phyloP scores from a whole-genome alignment of 1,140 invertebrate species.

The Pseudomyrmex concolor region DNA sequence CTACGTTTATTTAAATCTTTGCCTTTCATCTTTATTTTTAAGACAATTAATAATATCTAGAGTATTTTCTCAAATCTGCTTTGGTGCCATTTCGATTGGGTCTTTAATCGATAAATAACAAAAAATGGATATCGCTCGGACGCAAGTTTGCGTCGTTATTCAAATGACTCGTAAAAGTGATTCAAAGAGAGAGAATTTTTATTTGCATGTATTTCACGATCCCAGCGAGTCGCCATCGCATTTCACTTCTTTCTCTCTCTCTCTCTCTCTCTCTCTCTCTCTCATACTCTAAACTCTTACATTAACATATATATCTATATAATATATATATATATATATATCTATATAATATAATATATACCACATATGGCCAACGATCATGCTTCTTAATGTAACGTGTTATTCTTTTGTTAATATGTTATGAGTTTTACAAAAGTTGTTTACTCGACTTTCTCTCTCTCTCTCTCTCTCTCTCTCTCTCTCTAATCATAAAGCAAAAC shows the following conservation, averaged over 20 bases:
- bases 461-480: too few species aligned
- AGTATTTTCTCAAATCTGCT: slow-evolving; percentile 61
- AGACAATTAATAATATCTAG: slow-evolving; percentile 74
- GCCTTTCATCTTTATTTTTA: background rate
- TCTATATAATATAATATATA: slow-evolving; percentile 79
- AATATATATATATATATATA: slow-evolving; percentile 83
- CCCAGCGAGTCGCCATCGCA: slow-evolving; percentile 60
- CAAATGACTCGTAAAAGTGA: slow-evolving; percentile 65
- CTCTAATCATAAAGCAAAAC: slow-evolving; percentile 9
- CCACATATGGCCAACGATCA: slow-evolving; percentile 84
- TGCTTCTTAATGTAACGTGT: slow-evolving; percentile 75
- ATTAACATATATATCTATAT: too few species aligned
- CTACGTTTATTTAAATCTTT: too few species aligned
- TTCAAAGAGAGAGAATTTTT: slow-evolving; percentile 73
- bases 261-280: too few species aligned
- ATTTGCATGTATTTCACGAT: slow-evolving; percentile 73
- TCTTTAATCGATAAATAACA: slow-evolving; percentile 57
- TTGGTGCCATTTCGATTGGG: slow-evolving; percentile 62
- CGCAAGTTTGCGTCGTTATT: slow-evolving; percentile 8
- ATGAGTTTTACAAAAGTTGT: slow-evolving; percentile 63
- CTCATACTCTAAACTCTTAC: slow-evolving; percentile 76
- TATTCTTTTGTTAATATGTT: slow-evolving; percentile 49
- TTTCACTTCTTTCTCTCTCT: slow-evolving; percentile 34
- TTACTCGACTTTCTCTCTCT: slow-evolving; percentile 12
- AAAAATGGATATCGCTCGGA: slow-evolving; percentile 39